Conservation (phyloP, 2,888 invertebrate genomes). For the Diarsia rubi region DNA sequence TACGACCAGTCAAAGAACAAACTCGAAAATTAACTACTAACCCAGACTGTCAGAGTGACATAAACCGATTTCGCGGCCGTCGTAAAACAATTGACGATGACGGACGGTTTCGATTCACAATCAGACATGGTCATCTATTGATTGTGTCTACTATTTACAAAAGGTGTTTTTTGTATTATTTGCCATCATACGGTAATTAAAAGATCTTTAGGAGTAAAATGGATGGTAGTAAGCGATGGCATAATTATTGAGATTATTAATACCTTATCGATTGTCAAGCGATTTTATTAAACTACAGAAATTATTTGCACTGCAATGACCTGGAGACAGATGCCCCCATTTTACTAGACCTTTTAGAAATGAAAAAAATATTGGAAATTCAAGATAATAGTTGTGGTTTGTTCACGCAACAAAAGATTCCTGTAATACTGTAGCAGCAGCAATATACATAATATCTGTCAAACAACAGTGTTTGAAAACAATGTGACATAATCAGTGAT, state of each 20-base stretch:
- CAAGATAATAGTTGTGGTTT: not conserved
- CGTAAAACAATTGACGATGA: constrained; percentile 66
- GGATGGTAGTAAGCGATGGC: not conserved
- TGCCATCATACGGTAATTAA: constrained; percentile 16
- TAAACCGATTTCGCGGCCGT: constrained; percentile 66
- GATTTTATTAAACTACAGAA: not conserved
- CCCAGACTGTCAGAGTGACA: constrained; percentile 50
- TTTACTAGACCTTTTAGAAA: not conserved
- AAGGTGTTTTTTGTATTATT: constrained; percentile 42
- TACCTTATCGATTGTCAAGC: not conserved
- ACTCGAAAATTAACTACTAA: constrained; percentile 2
- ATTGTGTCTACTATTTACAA: constrained; percentile 47
- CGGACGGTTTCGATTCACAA: constrained; percentile 67
- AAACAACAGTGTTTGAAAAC: not conserved
- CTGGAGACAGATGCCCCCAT: not conserved
- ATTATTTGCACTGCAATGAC: not conserved
- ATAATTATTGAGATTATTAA: not conserved
- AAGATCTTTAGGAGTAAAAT: not conserved
- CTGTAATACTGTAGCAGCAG: not conserved
- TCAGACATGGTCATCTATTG: constrained; percentile 65
- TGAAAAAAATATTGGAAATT: not conserved
- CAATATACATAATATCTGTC: too few relatives aligned
- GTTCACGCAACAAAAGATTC: not conserved
- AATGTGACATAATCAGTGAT: not conserved
- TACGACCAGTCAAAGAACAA: not conserved